Percentiles rank a stretch among this genome's conserved stretches.
Evolutionary conservation across 2,113 vertebrate species (phyloP).

Genomic region (Tachycineta bicolor): DNA sequence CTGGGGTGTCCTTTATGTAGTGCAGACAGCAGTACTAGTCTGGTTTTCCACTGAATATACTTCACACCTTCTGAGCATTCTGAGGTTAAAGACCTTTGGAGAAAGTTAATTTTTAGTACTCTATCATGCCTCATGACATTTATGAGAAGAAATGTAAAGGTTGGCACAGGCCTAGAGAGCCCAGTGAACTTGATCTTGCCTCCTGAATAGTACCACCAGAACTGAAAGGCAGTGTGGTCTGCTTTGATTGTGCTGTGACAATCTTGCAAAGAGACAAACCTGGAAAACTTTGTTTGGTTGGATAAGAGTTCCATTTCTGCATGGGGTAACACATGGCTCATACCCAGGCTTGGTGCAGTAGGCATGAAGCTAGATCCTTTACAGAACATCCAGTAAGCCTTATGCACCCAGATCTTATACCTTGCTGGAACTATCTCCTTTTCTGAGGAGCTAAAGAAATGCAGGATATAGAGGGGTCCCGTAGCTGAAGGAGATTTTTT

Average conservation of each 20-base stretch:
- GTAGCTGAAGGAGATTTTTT: neutral
- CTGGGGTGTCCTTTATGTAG: too few species aligned
- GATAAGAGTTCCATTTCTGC: neutral
- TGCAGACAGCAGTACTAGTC: neutral
- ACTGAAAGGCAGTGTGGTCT: neutral
- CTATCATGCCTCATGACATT: neutral
- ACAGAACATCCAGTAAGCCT: neutral
- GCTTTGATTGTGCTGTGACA: neutral
- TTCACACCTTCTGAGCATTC: neutral
- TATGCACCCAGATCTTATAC: neutral
- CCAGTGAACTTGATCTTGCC: neutral
- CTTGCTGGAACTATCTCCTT: neutral
- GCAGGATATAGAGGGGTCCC: neutral
- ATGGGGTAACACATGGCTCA: neutral
- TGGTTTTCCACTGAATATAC: neutral
- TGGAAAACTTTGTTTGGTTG: neutral
- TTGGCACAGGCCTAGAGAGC: neutral
- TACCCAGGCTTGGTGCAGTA: neutral
- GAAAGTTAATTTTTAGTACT: neutral
- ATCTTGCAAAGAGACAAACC: neutral
- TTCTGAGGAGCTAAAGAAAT: neutral
- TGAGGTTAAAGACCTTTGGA: neutral
- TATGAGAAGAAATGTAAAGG: neutral
- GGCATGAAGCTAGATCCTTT: neutral
- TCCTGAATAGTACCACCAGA: too few species aligned